Percentiles rank a stretch among this genome's conserved stretches.
Conservation (phyloP, 2,113 vertebrate species). For the Elgaria multicarinata region DNA sequence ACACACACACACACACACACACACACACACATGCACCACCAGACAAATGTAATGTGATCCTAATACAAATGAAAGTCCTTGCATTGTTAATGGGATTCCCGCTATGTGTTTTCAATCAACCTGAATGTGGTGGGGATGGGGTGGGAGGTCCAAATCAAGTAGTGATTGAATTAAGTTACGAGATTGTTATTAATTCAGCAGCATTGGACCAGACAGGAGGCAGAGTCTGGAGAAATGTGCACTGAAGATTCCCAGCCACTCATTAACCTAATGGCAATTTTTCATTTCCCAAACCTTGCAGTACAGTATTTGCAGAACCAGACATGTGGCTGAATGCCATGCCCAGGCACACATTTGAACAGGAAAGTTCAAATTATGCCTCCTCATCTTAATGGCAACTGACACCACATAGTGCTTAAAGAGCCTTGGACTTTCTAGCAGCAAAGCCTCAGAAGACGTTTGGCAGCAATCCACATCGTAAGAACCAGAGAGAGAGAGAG, state of each 20-base stretch:
- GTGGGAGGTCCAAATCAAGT: conserved; percentile 17
- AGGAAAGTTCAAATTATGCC: conserved; percentile 10
- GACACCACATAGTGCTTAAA: not conserved
- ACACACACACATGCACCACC: not conserved
- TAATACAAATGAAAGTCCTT: not conserved
- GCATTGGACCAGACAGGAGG: conserved; percentile 24
- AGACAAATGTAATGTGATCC: conserved; percentile 6
- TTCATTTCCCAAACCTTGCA: conserved; percentile 5
- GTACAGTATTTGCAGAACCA: not conserved
- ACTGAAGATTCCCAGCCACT: conserved; percentile 30
- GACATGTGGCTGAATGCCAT: not conserved
- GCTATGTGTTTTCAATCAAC: conserved; percentile 29
- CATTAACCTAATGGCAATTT: conserved; percentile 25
- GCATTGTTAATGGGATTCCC: conserved; percentile 16
- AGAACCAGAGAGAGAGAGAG: not conserved
- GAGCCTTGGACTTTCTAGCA: conserved; percentile 15
- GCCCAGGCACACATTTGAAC: not conserved
- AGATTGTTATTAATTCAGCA: conserved; percentile 35
- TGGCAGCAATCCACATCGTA: conserved; percentile 8
- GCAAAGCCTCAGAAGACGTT: not conserved
- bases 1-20: not conserved
- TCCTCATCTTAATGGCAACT: not conserved
- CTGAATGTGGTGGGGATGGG: not conserved
- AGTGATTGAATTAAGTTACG: conserved; percentile 22
- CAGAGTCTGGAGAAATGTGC: conserved; percentile 10